Percentiles rank a stretch among this genome's conserved stretches.
Evolutionary conservation across 37 sponge, comb jelly and placozoan genomes (phyloP).

Genomic region (Mnemiopsis leidyi): DNA sequence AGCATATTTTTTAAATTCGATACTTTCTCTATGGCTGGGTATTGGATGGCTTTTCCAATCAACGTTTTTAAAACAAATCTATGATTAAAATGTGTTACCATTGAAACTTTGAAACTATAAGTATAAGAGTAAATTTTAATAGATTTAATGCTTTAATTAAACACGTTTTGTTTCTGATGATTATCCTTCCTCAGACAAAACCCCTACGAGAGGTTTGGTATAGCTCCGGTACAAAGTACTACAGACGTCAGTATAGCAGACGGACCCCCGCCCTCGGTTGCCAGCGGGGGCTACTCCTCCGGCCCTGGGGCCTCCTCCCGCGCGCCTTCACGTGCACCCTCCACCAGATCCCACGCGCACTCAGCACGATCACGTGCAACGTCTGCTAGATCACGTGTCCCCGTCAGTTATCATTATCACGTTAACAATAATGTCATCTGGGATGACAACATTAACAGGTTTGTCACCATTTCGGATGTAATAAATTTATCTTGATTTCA

Average conservation of each 20-base stretch:
- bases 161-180: too few relatives aligned
- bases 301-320: slow-evolving; percentile 26
- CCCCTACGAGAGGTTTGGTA: slow-evolving; percentile 51
- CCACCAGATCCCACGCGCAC: neutral
- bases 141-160: too few relatives aligned
- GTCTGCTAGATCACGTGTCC: slow-evolving; percentile 10
- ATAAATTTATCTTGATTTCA: neutral
- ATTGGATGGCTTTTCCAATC: too few relatives aligned
- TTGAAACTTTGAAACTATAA: too few relatives aligned
- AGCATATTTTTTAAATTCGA: neutral
- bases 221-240: slow-evolving; percentile 43
- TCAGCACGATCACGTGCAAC: slow-evolving; percentile 16
- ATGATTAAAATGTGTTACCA: too few relatives aligned
- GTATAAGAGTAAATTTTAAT: neutral
- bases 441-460: slow-evolving; percentile 62
- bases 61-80: too few relatives aligned
- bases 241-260: slow-evolving; percentile 52
- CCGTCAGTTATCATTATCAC: slow-evolving; percentile 47
- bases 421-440: slow-evolving; percentile 39
- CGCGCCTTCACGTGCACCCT: slow-evolving; percentile 19
- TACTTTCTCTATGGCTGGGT: too few relatives aligned
- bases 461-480: neutral
- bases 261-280: slow-evolving; percentile 35
- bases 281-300: slow-evolving; percentile 50
- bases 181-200: slow-evolving; percentile 17